Conservation (phyloP, 1,140 invertebrate genomes). For the Monochamus saltuarius region DNA sequence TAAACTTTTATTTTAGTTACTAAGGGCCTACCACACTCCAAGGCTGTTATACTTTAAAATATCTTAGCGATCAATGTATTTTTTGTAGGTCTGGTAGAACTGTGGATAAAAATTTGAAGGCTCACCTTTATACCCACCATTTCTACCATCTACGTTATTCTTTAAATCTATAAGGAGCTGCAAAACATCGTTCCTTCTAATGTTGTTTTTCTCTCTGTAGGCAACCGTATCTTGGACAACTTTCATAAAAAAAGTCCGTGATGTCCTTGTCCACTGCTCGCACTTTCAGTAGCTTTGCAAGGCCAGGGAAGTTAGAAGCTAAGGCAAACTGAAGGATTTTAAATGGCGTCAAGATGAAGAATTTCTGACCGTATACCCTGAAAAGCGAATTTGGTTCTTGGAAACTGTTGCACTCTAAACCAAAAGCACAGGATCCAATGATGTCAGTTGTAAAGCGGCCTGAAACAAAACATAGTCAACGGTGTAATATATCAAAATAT, state of each 20-base stretch:
- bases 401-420: conserved; percentile 57
- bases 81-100: too few species aligned
- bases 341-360: conserved; percentile 24
- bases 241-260: conserved; percentile 52
- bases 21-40: too few species aligned
- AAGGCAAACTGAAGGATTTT: background rate
- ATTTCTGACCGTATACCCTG: conserved; percentile 49
- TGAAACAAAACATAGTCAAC: conserved; percentile 28
- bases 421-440: conserved; percentile 61
- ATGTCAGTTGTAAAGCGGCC: conserved; percentile 58
- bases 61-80: too few species aligned
- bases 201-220: conserved; percentile 51
- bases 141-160: background rate
- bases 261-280: conserved; percentile 29
- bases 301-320: conserved; percentile 1
- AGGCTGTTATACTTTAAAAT: too few species aligned
- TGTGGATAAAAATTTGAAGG: too few species aligned
- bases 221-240: conserved; percentile 51
- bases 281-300: conserved; percentile 2
- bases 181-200: conserved; percentile 55
- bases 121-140: background rate
- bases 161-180: conserved; percentile 51
- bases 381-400: conserved; percentile 52
- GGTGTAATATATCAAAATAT: too few species aligned
- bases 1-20: too few species aligned